A percentile compares a stretch with the other conserved stretches of the same genome.
phyloP scores from a whole-genome alignment of 92 coral and sea anemone species.

The Siderastrea radians region DNA sequence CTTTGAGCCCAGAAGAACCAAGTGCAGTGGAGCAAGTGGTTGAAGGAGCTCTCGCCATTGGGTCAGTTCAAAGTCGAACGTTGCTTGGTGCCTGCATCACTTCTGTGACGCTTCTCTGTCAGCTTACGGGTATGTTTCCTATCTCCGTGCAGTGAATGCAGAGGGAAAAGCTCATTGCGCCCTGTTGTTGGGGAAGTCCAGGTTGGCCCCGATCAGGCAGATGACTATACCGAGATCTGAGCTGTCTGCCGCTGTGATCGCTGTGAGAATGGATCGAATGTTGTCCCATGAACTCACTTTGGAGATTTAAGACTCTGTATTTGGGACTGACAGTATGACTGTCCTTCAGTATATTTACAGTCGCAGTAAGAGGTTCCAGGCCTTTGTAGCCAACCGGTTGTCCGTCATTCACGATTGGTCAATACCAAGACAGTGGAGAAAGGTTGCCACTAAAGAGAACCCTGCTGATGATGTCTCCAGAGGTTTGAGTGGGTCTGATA shows the following conservation, averaged over 20 bases:
- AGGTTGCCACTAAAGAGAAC: constrained; percentile 20
- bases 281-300: too few relatives aligned
- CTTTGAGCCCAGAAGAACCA: constrained; percentile 18
- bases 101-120: constrained; percentile 16
- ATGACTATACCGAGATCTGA: constrained; percentile 31
- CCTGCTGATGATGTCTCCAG: constrained; percentile 35
- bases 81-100: constrained; percentile 11
- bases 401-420: constrained; percentile 24
- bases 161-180: constrained; percentile 32
- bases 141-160: constrained; percentile 27
- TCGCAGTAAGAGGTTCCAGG: constrained; percentile 23
- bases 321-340: constrained; percentile 24
- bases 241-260: constrained; percentile 29
- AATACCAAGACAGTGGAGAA: constrained; percentile 24
- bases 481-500: constrained; percentile 9
- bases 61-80: constrained; percentile 17
- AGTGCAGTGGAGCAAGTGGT: constrained; percentile 20
- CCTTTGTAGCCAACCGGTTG: constrained; percentile 22
- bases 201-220: constrained; percentile 37
- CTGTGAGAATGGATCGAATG: too few relatives aligned
- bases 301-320: constrained; percentile 5
- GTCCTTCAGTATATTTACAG: constrained; percentile 33
- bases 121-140: constrained; percentile 29
- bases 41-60: constrained; percentile 35
- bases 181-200: constrained; percentile 37